Percentiles rank a stretch among this genome's conserved stretches.
Conservation (phyloP, 1,140 invertebrate genomes). For the Ceratitis capitata region DNA sequence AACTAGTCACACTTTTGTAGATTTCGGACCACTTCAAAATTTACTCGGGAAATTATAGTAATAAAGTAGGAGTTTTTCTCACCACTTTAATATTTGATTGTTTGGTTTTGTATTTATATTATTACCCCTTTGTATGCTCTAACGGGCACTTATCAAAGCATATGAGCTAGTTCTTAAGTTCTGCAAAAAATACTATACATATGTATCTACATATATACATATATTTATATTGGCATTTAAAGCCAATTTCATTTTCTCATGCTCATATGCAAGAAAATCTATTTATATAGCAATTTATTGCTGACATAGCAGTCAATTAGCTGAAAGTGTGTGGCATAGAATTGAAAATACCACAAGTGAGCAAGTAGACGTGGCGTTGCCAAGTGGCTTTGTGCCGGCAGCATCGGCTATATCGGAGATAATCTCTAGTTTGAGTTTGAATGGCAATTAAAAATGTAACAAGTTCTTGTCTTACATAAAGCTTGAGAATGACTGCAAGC, state of each 20-base stretch:
- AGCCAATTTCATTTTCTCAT: too few relatives aligned
- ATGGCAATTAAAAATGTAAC: too few relatives aligned
- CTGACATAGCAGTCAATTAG: slow-evolving; percentile 29
- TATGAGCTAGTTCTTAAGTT: not conserved
- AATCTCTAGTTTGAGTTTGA: too few relatives aligned
- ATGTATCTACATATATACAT: not conserved
- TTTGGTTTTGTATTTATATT: too few relatives aligned
- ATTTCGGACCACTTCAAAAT: too few relatives aligned
- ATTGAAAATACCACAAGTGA: not conserved
- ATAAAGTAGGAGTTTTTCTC: too few relatives aligned
- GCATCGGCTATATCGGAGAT: not conserved
- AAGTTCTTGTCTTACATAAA: too few relatives aligned
- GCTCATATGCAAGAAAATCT: not conserved
- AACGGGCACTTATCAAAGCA: not conserved
- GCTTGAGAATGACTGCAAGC: too few relatives aligned
- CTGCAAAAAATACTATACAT: not conserved
- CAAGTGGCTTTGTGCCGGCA: not conserved
- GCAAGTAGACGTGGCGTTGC: not conserved
- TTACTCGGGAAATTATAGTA: too few relatives aligned
- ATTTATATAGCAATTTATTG: slow-evolving; percentile 31
- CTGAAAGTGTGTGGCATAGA: slow-evolving; percentile 1
- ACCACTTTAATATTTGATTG: too few relatives aligned
- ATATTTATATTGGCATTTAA: not conserved
- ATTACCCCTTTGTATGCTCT: too few relatives aligned
- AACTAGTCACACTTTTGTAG: too few relatives aligned